Evolutionary conservation across 2,797 vertebrate genomes (phyloP), one percentile per base, ranked within the genome.

Genomic region (Manis javanica): DNA sequence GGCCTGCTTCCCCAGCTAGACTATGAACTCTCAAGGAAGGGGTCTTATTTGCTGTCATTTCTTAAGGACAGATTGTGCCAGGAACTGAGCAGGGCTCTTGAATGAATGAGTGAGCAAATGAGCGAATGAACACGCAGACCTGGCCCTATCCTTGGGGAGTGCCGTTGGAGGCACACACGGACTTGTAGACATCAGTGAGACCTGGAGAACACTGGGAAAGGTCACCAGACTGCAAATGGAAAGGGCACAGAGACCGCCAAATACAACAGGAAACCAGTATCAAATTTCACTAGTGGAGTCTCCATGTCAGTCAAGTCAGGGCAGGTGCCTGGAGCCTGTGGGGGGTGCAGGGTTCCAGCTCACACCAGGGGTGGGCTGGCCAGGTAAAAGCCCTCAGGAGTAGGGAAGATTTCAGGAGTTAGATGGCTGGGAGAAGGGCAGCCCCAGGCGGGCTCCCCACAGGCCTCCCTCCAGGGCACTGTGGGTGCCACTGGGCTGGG

Each of bases 401-500:
- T 6, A 51, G 89, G 8, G 3, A 12, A 55, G 55, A 49, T 34
- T 95, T 81, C 46, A 51, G 42, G 85, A 71, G 66, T 61, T 68
- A 12, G 51, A 6, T 5, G 55, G 64, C 39, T 1, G n/a, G 39
- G 87, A 31, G 63, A n/a, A 23, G 71, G 26, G 42, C 15, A 8
- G 92, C 53, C 49, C 29, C 49, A 4, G 42, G 72, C 1, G 1
- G 64, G 74, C 21, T 59, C 51, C 13, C 26, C 63, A 15, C 21
- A 3, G 1, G 3, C 19, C 14, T 2, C 11, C 14, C 21, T n/a
- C 11, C 18, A 0, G 14, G 5, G 4, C 3, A 1, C 37, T 31
- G 1, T 1, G 9, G 49, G n/a, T 21, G 84, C 61, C 46, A 2
- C 23, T 0, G 4, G 66, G 46, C 37, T 0, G 0, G 37, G 29